Evolutionary conservation across 1,140 invertebrate genomes (phyloP).

Genomic region (Globodera rostochiensis): DNA sequence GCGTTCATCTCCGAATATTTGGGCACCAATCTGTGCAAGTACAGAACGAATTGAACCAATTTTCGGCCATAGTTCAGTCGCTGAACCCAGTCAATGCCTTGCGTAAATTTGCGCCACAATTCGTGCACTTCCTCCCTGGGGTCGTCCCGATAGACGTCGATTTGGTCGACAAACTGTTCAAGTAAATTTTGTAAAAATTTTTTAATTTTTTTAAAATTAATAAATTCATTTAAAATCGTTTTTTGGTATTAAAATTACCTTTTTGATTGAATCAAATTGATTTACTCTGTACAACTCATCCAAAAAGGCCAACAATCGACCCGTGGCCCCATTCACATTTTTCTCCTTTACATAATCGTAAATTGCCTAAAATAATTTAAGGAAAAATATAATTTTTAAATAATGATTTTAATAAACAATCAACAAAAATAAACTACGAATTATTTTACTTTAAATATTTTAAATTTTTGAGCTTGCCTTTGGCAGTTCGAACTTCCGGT

Average conservation of each 20-base stretch:
- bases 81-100: neutral
- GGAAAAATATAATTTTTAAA: neutral
- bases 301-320: neutral
- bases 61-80: neutral
- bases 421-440: no score
- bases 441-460: no score
- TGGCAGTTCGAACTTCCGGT: neutral
- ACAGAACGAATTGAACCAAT: neutral
- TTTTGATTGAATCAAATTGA: neutral
- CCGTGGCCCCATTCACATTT: neutral
- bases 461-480: neutral
- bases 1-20: neutral
- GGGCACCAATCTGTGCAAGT: neutral
- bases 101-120: neutral
- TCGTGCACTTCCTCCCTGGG: neutral
- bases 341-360: neutral
- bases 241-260: neutral
- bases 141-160: neutral
- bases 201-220: no score
- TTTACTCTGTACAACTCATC: neutral
- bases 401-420: neutral
- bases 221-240: no score
- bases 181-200: no score
- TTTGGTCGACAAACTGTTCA: neutral
- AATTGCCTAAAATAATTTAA: neutral